Evolutionary conservation across 2,888 invertebrate species (phyloP), one percentile per base, ranked within the genome.

Genomic region (Cremastinae sp.): DNA sequence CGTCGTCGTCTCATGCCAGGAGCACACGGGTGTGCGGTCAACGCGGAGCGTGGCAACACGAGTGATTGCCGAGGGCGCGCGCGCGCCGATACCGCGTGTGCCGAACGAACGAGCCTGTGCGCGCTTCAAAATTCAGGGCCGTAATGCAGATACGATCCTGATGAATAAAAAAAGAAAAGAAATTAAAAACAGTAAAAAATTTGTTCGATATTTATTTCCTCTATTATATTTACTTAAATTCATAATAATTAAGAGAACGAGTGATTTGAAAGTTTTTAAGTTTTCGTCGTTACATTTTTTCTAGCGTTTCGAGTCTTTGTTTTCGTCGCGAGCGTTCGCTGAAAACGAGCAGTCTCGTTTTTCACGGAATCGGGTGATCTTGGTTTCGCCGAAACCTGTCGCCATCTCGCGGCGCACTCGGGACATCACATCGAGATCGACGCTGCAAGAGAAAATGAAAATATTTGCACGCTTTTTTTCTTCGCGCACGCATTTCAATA

Each of bases 341-440:
- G 9, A 28, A 43, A 28, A 39, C 51, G 41, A 22, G 7, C 39
- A 20, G 2, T 14, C 20, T 58, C 47, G 61, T 55, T 28, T 49
- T 62, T 66, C 49, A 47, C 5, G 7, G 12, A 72, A 64, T 72
- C 68, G 18, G 39, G 47, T 22, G 66, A 74, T 61, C 61, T 45
- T 62, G 14, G 37, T 14, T 9, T 16, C 20, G 4, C 58, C 74
- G 74, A 39, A 56, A 74, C 55, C 45, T 56, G 69, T 70, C 74
- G 74, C 74, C 74, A 74, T 70, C 74, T 74, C 74, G 58, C 43
- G 74, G 69, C 55, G 35, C 9, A 4, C 14, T 43, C 53, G 49
- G 37, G 41, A 41, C 9, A n/a, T 12, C 41, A 12, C 12, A 5
- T 8, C 41, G 41, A n/a, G 41, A n/a, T 41, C 41, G 12, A 2